Conservation (phyloP, 92 coral and sea anemone species). For the Blastomussa wellsi region DNA sequence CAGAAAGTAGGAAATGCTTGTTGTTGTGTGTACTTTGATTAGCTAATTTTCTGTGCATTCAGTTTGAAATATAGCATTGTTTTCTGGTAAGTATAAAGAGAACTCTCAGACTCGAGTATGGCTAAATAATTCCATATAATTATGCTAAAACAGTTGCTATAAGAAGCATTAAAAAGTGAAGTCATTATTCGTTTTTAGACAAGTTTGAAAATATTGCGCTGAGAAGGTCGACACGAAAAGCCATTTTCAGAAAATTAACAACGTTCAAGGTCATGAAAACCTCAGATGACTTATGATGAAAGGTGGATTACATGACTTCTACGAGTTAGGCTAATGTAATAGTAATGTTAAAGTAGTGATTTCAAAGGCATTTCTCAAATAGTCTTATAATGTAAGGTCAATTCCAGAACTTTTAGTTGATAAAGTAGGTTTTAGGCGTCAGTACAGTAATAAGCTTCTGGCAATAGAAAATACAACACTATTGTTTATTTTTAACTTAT, state of each 20-base stretch:
- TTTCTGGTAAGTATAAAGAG: background rate
- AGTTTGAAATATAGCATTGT: background rate
- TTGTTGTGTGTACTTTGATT: background rate
- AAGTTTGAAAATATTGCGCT: background rate
- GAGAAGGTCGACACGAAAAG: background rate
- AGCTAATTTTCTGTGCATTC: background rate
- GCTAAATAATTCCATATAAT: background rate
- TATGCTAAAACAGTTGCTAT: background rate
- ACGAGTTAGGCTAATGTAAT: background rate
- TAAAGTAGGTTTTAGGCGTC: background rate
- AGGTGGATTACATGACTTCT: background rate
- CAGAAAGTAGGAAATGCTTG: background rate
- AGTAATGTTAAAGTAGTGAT: background rate
- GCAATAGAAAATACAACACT: background rate
- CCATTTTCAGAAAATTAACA: background rate
- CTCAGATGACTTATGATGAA: background rate
- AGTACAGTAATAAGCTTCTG: background rate
- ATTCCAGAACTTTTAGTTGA: background rate
- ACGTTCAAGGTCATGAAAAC: background rate
- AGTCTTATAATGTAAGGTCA: background rate
- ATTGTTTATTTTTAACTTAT: background rate
- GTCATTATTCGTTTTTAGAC: background rate
- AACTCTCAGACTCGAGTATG: background rate
- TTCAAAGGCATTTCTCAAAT: too few relatives aligned
- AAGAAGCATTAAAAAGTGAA: background rate